phyloP scores from a whole-genome alignment of 2,888 invertebrate species.

The Hemicrepidius hirtus region DNA sequence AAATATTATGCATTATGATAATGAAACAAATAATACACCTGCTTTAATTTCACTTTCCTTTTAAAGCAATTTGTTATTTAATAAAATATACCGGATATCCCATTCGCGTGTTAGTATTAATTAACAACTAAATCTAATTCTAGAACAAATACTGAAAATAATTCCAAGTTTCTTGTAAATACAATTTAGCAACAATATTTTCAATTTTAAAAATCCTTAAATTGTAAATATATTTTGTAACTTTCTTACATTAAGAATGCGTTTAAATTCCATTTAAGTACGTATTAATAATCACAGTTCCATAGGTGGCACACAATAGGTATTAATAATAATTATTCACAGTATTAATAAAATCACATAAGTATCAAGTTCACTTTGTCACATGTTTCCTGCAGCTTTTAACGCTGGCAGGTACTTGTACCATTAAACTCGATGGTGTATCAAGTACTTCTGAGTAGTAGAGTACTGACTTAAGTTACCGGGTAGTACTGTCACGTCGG shows the following conservation, averaged over 20 bases:
- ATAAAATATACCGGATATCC: too few relatives aligned
- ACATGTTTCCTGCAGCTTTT: conserved; percentile 16
- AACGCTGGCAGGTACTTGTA: conserved; percentile 12
- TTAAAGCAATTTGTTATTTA: too few relatives aligned
- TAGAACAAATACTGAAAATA: too few relatives aligned
- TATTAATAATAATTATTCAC: conserved; percentile 16
- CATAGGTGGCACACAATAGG: conserved; percentile 29
- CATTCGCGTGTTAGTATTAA: too few relatives aligned
- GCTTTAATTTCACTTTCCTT: too few relatives aligned
- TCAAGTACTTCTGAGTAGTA: conserved; percentile 31
- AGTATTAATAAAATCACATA: conserved; percentile 20
- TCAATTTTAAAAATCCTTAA: too few relatives aligned
- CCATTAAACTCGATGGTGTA: conserved; percentile 37
- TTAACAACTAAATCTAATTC: too few relatives aligned
- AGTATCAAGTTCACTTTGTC: conserved; percentile 15
- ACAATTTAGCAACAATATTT: too few relatives aligned
- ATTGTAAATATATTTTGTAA: too few relatives aligned
- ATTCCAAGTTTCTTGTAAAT: too few relatives aligned
- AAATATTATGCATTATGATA: too few relatives aligned
- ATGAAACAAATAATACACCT: too few relatives aligned
- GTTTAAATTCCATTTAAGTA: conserved; percentile 22
- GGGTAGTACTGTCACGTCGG: conserved; percentile 8
- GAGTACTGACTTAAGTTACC: conserved; percentile 1
- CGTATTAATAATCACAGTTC: conserved; percentile 30
- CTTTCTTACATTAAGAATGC: conserved; percentile 30